Base-by-base conservation (phyloP, 2,888 invertebrate species). In the Xestia xanthographa region DNA sequence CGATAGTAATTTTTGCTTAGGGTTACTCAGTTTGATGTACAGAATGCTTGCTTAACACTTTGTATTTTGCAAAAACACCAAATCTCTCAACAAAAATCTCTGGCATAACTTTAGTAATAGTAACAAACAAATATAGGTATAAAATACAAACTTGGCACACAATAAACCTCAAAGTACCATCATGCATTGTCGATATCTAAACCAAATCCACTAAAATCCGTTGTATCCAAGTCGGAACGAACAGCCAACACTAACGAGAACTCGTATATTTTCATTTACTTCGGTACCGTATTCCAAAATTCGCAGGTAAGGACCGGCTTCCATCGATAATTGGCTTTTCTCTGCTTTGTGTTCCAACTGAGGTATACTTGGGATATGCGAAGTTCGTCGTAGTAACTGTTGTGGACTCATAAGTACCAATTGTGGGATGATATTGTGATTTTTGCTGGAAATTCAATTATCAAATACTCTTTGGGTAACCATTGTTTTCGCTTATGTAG, bases 231-330 rank as follows among this genome's bases (percentile, higher is more conserved):
- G 62, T 80, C 79, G 80, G 74, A 85, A 72, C 85, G 60, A 58
- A 76, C 76, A 41, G 45, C 77, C 80, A 76, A 82, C 68, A 79
- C 77, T 77, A 87, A 88, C 87, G 72, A 76, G 80, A 80, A 67
- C 65, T 83, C 87, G 77, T 87, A 83, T 75, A 88, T 88, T 87
- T 85, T 83, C 89, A 87, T 87, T 88, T 87, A 83, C 58, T 82
- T 74, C 65, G 50, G 53, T 73, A 50, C 69, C 63, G 76, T 71
- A 72, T 75, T 79, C 70, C 83, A 76, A 77, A 85, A 80, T 87
- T 75, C 87, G 66, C 71, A 80, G 79, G 78, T 80, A 77, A 77
- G 79, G 76, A 68, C 81, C 68, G 56, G 85, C 79, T 75, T 75
- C 73, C 69, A 63, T 85, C 87, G 67, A 78, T 87, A 87, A 87